These are phyloP conservation scores for Gonocerus acuteangulatus DNA, from an alignment of 2,888 invertebrate species.

Conservation along the genomic window DNA sequence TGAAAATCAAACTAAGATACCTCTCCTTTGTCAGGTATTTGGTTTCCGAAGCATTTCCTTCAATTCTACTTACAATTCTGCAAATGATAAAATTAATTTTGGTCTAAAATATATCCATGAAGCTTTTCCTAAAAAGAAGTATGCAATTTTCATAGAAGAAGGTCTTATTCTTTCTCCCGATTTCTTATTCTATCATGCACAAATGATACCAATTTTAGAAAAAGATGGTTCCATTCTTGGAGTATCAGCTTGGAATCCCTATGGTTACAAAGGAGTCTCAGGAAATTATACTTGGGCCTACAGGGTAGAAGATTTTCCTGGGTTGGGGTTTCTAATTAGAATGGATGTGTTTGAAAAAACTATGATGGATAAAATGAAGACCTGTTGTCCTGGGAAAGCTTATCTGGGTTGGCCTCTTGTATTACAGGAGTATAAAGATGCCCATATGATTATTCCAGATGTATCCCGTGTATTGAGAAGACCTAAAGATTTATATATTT, in stretches of 20 bases:
- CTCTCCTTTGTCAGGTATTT: conserved; percentile 37
- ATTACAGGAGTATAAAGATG: conserved; percentile 26
- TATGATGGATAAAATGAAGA: conserved; percentile 33
- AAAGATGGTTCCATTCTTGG: conserved; percentile 43
- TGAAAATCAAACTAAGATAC: conserved; percentile 33
- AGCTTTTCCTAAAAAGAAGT: conserved; percentile 41
- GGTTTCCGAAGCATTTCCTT: conserved; percentile 36
- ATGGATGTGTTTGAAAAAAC: conserved; percentile 35
- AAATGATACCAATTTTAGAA: conserved; percentile 43
- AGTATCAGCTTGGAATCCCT: conserved; percentile 45
- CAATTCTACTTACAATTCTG: conserved; percentile 29
- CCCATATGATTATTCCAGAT: conserved; percentile 38
- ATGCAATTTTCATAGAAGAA: conserved; percentile 47
- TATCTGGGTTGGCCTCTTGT: conserved; percentile 29
- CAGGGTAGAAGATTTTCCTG: conserved; percentile 39
- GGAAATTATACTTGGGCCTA: conserved; percentile 36
- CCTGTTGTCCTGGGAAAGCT: conserved; percentile 25
- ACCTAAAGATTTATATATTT: conserved; percentile 32
- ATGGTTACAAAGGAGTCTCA: conserved; percentile 38
- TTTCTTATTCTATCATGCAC: conserved; percentile 46
- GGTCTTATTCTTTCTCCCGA: conserved; percentile 47
- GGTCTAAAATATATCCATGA: conserved; percentile 34
- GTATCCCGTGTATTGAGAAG: conserved; percentile 37
- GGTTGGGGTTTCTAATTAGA: conserved; percentile 37
- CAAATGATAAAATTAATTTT: conserved; percentile 32